Base-by-base conservation (phyloP, 2,113 vertebrate genomes). In the Rhinogobius similis region DNA sequence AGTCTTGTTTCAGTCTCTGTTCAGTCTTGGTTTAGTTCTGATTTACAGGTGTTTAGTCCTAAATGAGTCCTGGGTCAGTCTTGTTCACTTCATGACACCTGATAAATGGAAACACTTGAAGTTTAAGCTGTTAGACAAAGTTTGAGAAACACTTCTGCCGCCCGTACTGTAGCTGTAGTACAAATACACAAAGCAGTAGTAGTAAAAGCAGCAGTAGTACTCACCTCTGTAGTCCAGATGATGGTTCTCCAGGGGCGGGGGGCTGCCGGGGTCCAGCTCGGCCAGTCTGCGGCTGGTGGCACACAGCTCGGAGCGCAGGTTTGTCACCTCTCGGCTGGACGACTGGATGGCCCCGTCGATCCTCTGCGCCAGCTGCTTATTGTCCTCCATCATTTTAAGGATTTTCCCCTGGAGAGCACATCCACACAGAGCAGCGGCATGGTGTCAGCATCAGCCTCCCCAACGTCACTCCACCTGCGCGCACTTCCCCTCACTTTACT, bases 371-470 rank as follows among this genome's bases (percentile, higher is more conserved):
- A 95, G 94, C 92, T 94, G 95, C 85, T 96, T 95, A 92, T 96
- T 98, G 92, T 96, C 95, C 70, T 96, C 96, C 96, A 96, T 98
- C 94, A 96, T 96, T 93, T 92, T 94, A 89, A 94, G 94, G 92
- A 96, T 96, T 88, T 94, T 94, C 91, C 94, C 95, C 95, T 95
- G 94, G 87, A 93, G 93, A 93, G 80, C 92, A 90, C 89, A 94
- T 90, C 89, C 94, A 95, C 92, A 94, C 87, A 94, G 91, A 93
- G 93, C 89, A 81, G 93, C 95, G 95, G 93, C 95, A 96, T 96
- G 94, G 84, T 93, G 93, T 92, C 88, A 93, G 76, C 71, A 69
- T 75, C 67, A 62, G 76, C 18, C 20, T 20, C 21, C 4, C 23
- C 52, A 53, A 61, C 65, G 75, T 68, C 75, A 75, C 65, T 72